Evolutionary conservation across 2,113 vertebrate genomes (phyloP).

Genomic region (Willisornis vidua): DNA sequence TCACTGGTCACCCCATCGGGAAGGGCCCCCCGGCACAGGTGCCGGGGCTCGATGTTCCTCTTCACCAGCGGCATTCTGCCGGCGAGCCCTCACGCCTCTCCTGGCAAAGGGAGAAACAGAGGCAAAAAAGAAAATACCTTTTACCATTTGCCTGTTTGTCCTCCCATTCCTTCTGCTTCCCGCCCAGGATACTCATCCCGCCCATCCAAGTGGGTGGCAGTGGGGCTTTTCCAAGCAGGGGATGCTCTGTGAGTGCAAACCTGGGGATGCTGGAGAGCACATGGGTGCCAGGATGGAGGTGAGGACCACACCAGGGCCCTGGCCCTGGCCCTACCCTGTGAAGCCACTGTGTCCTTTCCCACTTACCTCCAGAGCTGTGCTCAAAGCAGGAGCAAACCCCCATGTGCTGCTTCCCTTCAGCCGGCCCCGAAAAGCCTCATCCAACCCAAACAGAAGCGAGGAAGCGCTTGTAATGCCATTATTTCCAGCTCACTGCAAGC

Average conservation of each 20-base stretch:
- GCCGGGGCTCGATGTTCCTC: slow-evolving; percentile 89
- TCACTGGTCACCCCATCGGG: slow-evolving; percentile 89
- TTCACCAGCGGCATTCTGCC: slow-evolving; percentile 87
- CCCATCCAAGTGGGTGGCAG: accelerated
- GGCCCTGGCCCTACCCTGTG: not conserved
- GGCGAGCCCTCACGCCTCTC: not conserved
- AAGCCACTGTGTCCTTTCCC: not conserved
- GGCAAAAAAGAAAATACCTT: not conserved
- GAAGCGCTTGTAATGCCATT: slow-evolving; percentile 13
- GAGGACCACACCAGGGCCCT: not conserved
- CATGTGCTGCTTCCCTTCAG: not conserved
- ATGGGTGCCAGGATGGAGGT: accelerated
- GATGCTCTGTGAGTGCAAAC: not conserved
- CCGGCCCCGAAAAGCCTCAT: not conserved
- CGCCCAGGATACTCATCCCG: not conserved
- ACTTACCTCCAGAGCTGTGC: not conserved
- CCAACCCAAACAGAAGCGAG: not conserved
- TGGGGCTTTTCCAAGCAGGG: not conserved
- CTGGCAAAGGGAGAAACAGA: not conserved
- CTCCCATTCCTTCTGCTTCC: not conserved
- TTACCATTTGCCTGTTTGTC: not conserved
- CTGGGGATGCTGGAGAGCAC: accelerated
- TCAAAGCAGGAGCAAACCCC: not conserved
- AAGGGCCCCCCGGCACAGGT: slow-evolving; percentile 86
- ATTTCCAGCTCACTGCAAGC: slow-evolving; percentile 36